Evolutionary conservation across 1,140 invertebrate genomes (phyloP), one percentile per base, ranked within the genome.

Genomic region (Bacillus rossius): DNA sequence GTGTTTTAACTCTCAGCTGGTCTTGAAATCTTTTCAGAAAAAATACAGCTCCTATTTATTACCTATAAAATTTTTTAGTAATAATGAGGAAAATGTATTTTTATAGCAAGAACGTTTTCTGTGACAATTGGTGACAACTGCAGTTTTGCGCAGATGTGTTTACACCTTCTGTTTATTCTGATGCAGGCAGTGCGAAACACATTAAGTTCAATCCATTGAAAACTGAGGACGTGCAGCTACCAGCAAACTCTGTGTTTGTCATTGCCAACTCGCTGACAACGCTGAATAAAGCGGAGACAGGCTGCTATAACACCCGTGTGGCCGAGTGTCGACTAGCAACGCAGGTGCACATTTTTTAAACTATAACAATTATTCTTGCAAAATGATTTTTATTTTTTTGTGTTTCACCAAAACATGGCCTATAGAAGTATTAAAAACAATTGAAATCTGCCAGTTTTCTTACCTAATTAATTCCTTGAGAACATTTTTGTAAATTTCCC

Each of bases 161-260:
- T 3, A 8, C 17, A 5, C 4, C 8, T 41, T 51, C 8, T 23
- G 47, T 54, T n/a, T 59, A 53, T 48, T 59, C 19, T 55, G 41
- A 64, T 63, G 34, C 62, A 87, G 87, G 88, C 60, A 85, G 81
- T 65, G 93, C 93, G 1, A 92, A 94, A 71, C 80, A 93, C 61
- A 99, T 99, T 64, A 89, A 96, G 65, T 99, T 98, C 77, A 84
- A 94, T 69, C 97, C 97, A 0, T 72, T 99, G 13, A 80, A 80
- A 60, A 84, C 87, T 4, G 82, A 79, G 34, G 84, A 93, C 66
- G 86, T 99, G 3, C 73, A 72, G 0, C 72, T 99, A 25, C 96
- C 97, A 3, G 66, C 79, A 56, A 85, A 85, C 57, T 88, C 87
- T 41, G 84, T 86, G 8, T 99, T 99, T 77, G 91, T 98, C 5